Evolutionary conservation across 1,140 invertebrate genomes (phyloP).

Genomic region (Cherax quadricarinatus): DNA sequence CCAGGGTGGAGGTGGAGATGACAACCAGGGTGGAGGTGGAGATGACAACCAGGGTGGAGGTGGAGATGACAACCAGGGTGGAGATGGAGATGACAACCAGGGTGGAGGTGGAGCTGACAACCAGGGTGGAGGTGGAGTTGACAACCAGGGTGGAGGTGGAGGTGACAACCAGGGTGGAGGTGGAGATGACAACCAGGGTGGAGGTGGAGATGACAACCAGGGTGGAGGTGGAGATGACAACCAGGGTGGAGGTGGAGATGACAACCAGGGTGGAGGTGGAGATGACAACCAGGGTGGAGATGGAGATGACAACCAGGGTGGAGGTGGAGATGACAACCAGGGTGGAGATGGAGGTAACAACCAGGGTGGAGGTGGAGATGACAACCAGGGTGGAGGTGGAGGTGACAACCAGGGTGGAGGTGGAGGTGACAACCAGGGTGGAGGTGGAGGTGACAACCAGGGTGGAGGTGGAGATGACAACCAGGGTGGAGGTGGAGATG

Average conservation of each 20-base stretch:
- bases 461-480: not conserved
- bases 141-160: not conserved
- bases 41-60: too few relatives aligned
- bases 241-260: not conserved
- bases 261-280: not conserved
- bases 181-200: not conserved
- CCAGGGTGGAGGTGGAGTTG: too few relatives aligned
- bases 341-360: too few relatives aligned
- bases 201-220: not conserved
- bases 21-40: too few relatives aligned
- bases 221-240: not conserved
- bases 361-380: not conserved
- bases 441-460: not conserved
- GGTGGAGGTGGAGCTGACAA: too few relatives aligned
- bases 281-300: too few relatives aligned
- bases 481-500: not conserved
- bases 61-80: too few relatives aligned
- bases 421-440: not conserved
- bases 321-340: too few relatives aligned
- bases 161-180: not conserved
- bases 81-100: too few relatives aligned
- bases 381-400: not conserved
- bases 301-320: too few relatives aligned
- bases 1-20: too few relatives aligned
- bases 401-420: not conserved